Conservation (phyloP, 1,140 invertebrate species). For the Ceratitis capitata region DNA sequence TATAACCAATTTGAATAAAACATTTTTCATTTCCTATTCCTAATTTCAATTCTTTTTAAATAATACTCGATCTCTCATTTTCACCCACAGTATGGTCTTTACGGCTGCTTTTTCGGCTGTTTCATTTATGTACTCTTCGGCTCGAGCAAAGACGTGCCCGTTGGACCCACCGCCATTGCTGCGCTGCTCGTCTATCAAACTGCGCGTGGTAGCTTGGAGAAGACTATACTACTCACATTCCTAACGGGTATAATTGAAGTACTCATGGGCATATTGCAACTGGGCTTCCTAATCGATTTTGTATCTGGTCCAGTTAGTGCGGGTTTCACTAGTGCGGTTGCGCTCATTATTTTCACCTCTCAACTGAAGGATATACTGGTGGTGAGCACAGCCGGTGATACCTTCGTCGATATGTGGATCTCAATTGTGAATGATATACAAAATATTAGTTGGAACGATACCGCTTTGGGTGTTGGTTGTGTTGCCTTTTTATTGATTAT, state of each 20-base stretch:
- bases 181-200: constrained; percentile 84
- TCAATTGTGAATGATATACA: constrained; percentile 74
- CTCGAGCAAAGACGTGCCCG: constrained; percentile 90
- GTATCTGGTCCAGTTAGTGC: constrained; percentile 93
- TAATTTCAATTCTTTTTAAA: no score
- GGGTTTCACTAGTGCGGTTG: constrained; percentile 93
- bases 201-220: constrained; percentile 74
- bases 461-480: constrained; percentile 76
- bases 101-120: constrained; percentile 90
- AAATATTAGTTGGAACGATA: constrained; percentile 74
- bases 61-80: not conserved
- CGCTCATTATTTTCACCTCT: constrained; percentile 88
- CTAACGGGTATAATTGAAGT: constrained; percentile 83
- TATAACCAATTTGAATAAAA: no score
- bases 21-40: no score
- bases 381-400: constrained; percentile 78
- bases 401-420: constrained; percentile 79
- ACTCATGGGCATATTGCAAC: constrained; percentile 85
- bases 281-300: constrained; percentile 93
- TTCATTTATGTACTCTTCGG: constrained; percentile 90
- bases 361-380: constrained; percentile 89
- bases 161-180: constrained; percentile 88
- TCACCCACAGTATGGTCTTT: constrained; percentile 78
- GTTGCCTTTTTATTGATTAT: constrained; percentile 77
- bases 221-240: constrained; percentile 85